Evolutionary conservation across 2,113 vertebrate genomes (phyloP).

Genomic region (Calidris pygmaea): DNA sequence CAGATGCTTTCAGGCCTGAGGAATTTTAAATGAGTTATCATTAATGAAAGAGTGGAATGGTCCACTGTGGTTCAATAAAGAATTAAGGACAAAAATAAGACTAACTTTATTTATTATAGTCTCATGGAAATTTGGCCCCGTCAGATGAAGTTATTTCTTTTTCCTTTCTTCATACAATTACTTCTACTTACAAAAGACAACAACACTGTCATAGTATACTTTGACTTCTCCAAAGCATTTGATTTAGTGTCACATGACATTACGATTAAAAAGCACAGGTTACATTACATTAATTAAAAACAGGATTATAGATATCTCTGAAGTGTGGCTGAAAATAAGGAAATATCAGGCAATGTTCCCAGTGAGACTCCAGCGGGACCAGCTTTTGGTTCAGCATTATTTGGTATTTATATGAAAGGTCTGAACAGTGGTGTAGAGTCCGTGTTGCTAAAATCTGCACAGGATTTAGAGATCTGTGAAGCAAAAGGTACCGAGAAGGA

Average conservation of each 20-base stretch:
- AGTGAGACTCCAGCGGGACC: not conserved
- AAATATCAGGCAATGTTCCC: not conserved
- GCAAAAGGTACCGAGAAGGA: not conserved
- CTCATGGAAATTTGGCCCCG: not conserved
- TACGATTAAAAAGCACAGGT: not conserved
- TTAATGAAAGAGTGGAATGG: not conserved
- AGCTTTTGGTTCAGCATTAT: not conserved
- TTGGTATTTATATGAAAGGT: not conserved
- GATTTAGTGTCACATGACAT: not conserved
- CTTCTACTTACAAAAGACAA: not conserved
- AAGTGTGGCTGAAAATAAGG: not conserved
- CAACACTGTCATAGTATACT: not conserved
- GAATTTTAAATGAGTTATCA: not conserved
- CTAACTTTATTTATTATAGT: not conserved
- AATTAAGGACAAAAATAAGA: not conserved
- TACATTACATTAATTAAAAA: not conserved
- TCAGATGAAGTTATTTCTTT: not conserved
- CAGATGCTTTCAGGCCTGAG: not conserved
- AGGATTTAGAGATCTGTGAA: not conserved
- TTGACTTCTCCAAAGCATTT: not conserved
- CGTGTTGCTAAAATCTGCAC: not conserved
- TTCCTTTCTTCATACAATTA: not conserved
- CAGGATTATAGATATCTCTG: not conserved
- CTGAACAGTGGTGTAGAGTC: accelerated
- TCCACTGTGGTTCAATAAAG: not conserved